Percentiles rank a stretch among this genome's conserved stretches.
Conservation (phyloP, 2,797 vertebrate species). For the Alca torda region DNA sequence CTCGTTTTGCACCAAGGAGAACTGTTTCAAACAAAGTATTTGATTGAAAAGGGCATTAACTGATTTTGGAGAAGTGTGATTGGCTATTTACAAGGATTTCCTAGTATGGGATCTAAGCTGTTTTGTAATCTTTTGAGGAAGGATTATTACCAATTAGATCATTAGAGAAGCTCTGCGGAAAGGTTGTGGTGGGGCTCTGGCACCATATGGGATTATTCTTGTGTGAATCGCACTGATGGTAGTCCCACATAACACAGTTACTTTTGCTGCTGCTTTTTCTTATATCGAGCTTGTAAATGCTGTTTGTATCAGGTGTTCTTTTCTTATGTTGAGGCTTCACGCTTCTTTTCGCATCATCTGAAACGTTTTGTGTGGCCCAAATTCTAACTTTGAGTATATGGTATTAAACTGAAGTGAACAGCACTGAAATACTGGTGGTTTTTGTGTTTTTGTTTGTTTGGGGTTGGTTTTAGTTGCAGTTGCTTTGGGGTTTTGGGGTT, state of each 20-base stretch:
- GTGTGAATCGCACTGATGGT: fast-evolving
- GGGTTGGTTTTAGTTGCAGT: background rate
- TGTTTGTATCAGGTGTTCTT: background rate
- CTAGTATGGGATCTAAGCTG: background rate
- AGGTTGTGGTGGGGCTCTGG: background rate
- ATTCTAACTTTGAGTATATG: background rate
- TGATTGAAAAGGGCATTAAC: background rate
- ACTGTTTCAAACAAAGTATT: background rate
- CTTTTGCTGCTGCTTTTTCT: background rate
- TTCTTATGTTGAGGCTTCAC: background rate
- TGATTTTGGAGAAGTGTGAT: background rate
- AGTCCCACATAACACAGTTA: background rate
- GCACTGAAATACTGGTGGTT: background rate
- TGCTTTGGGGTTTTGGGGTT: background rate
- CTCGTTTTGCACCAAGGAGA: background rate
- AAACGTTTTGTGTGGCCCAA: background rate
- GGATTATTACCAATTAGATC: background rate
- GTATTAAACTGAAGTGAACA: background rate
- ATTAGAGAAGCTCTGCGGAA: background rate
- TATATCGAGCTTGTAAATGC: background rate
- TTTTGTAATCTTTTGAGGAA: background rate
- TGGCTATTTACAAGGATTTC: background rate
- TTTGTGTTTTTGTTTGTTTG: background rate
- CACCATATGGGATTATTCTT: background rate
- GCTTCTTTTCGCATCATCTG: background rate